Evolutionary conservation across 1,140 invertebrate species (phyloP).

Genomic region (Drosophila parabipectinata): DNA sequence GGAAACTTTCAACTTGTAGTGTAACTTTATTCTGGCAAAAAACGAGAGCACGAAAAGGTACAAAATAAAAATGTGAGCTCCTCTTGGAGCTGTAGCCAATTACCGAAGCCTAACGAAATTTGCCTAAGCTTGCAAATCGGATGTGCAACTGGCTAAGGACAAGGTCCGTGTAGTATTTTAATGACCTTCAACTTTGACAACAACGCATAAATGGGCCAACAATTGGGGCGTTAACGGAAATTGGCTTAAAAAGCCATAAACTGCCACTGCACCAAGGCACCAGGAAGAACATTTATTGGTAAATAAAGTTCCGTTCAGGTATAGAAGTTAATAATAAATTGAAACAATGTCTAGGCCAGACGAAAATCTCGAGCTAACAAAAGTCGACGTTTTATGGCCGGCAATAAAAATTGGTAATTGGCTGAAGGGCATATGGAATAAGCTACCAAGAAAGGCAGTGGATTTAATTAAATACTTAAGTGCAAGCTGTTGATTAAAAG

Average conservation of each 20-base stretch:
- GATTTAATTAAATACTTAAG: conserved; percentile 69
- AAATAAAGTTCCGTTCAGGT: conserved; percentile 66
- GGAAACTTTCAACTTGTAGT: conserved; percentile 42
- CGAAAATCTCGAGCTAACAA: conserved; percentile 38
- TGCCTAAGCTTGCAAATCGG: conserved; percentile 46
- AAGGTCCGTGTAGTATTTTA: conserved; percentile 50
- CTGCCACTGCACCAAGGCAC: neutral
- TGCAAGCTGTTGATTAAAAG: conserved; percentile 43
- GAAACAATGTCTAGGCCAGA: conserved; percentile 59
- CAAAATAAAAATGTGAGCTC: conserved; percentile 3
- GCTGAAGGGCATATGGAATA: conserved; percentile 57
- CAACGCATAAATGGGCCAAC: conserved; percentile 57
- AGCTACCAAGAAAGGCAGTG: conserved; percentile 34
- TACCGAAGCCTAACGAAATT: conserved; percentile 36
- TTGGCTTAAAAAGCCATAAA: conserved; percentile 79
- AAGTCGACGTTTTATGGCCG: conserved; percentile 63
- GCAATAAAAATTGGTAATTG: conserved; percentile 75
- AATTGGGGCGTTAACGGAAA: conserved; percentile 76
- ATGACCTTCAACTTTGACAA: conserved; percentile 70
- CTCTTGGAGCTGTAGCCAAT: conserved; percentile 42
- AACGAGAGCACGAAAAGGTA: conserved; percentile 5
- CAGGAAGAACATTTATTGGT: conserved; percentile 65
- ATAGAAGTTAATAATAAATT: conserved; percentile 82
- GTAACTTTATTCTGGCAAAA: conserved; percentile 28
- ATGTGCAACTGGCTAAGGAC: conserved; percentile 38